Evolutionary conservation across 92 coral and sea anemone genomes (phyloP).

Genomic region (Umimayanthus kanabou): DNA sequence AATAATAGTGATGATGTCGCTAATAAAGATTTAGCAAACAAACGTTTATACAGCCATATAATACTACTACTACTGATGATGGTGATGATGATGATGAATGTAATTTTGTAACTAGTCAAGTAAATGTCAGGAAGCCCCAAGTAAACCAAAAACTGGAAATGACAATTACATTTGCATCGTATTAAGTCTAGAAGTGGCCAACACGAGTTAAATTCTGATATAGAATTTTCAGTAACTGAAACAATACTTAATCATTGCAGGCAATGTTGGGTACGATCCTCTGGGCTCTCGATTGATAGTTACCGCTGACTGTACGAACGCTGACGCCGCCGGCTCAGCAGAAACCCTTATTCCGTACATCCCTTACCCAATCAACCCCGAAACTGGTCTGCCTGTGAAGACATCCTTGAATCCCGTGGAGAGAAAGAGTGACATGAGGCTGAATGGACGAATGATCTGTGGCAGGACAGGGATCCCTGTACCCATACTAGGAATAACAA

Average conservation of each 20-base stretch:
- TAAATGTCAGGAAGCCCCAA: no score
- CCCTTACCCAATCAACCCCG: slow-evolving; percentile 96
- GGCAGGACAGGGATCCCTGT: slow-evolving; percentile 94
- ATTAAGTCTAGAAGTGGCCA: no score
- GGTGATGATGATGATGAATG: no score
- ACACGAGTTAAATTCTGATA: not conserved
- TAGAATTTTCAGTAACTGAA: not conserved
- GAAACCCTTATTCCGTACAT: slow-evolving; percentile 93
- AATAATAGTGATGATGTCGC: no score
- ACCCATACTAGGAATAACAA: slow-evolving; percentile 96
- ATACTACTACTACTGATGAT: no score
- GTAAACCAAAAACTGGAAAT: not conserved
- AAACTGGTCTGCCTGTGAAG: slow-evolving; percentile 88
- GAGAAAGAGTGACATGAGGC: slow-evolving; percentile 87
- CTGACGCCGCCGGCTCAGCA: slow-evolving; percentile 84
- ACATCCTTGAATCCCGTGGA: slow-evolving; percentile 71
- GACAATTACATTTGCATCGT: not conserved
- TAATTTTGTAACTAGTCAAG: not conserved
- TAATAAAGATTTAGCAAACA: no score
- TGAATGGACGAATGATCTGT: slow-evolving; percentile 79
- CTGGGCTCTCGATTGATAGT: slow-evolving; percentile 89
- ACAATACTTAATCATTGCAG: slow-evolving; percentile 32
- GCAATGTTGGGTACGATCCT: slow-evolving; percentile 92
- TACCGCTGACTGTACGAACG: slow-evolving; percentile 89
- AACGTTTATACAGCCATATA: no score